Evolutionary conservation across 2,113 vertebrate species (phyloP).

Genomic region (Ictidomys tridecemlineatus): DNA sequence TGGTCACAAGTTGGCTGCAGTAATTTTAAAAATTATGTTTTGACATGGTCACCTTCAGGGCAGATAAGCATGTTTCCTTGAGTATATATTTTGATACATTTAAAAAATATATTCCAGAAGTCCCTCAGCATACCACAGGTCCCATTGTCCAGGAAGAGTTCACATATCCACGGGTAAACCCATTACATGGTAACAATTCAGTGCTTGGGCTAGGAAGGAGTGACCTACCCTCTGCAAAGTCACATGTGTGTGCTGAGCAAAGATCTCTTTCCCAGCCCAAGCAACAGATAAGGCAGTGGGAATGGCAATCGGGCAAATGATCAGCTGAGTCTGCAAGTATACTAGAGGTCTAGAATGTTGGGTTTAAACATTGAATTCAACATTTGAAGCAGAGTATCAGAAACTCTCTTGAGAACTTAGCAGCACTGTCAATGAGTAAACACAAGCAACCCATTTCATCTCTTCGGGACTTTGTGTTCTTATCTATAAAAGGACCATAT

Average conservation of each 20-base stretch:
- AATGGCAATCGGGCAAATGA: background rate
- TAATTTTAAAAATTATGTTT: background rate
- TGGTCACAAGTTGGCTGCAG: background rate
- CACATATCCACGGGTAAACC: background rate
- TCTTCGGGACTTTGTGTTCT: background rate
- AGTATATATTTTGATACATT: background rate
- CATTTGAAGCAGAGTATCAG: background rate
- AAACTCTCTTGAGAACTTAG: background rate
- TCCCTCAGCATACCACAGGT: background rate
- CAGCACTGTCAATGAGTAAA: background rate
- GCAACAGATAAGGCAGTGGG: background rate
- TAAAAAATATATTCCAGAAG: background rate
- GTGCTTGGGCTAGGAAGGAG: background rate
- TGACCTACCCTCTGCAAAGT: background rate
- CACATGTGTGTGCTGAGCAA: background rate
- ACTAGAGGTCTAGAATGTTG: background rate
- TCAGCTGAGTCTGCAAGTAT: background rate
- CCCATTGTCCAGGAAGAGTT: background rate
- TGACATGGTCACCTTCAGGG: background rate
- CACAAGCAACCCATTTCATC: background rate
- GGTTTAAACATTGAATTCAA: conserved; percentile 1
- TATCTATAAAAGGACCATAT: background rate
- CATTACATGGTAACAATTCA: background rate
- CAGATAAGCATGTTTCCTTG: background rate
- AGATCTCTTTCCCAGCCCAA: background rate